phyloP scores from a whole-genome alignment of 2,888 invertebrate species.

The Tenthredo amoena region DNA sequence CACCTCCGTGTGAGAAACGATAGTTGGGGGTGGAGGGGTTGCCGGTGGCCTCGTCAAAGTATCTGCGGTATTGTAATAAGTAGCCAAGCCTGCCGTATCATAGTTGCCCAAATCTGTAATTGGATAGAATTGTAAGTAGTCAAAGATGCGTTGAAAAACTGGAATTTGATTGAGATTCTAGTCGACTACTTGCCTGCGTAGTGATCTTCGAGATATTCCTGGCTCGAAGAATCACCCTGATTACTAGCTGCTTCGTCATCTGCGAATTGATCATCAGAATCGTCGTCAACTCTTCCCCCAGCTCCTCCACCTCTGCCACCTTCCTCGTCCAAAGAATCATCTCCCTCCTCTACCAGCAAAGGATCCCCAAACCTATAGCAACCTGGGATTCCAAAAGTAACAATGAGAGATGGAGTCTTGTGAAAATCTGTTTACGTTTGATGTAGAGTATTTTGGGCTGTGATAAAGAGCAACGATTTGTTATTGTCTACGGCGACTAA shows the following conservation, averaged over 20 bases:
- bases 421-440: background rate
- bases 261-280: constrained; percentile 81
- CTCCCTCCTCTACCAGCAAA: constrained; percentile 81
- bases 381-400: constrained; percentile 76
- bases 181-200: constrained; percentile 70
- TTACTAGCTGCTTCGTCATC: constrained; percentile 81
- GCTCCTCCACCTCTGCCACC: constrained; percentile 78
- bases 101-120: constrained; percentile 78
- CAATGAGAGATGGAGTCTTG: background rate
- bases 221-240: constrained; percentile 80
- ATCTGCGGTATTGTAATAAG: constrained; percentile 76
- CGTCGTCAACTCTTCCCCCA: constrained; percentile 77
- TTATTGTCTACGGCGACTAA: background rate
- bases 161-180: background rate
- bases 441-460: background rate
- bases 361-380: constrained; percentile 86
- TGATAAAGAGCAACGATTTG: background rate
- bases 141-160: background rate
- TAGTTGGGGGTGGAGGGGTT: constrained; percentile 70
- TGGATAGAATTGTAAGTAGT: background rate
- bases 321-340: constrained; percentile 89
- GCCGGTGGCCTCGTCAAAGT: constrained; percentile 73
- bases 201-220: constrained; percentile 79
- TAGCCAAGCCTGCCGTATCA: constrained; percentile 75
- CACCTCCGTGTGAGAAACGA: constrained; percentile 66